These are phyloP conservation scores for Sturnus vulgaris DNA, from an alignment of 2,113 vertebrate species.

Conservation along the genomic window DNA sequence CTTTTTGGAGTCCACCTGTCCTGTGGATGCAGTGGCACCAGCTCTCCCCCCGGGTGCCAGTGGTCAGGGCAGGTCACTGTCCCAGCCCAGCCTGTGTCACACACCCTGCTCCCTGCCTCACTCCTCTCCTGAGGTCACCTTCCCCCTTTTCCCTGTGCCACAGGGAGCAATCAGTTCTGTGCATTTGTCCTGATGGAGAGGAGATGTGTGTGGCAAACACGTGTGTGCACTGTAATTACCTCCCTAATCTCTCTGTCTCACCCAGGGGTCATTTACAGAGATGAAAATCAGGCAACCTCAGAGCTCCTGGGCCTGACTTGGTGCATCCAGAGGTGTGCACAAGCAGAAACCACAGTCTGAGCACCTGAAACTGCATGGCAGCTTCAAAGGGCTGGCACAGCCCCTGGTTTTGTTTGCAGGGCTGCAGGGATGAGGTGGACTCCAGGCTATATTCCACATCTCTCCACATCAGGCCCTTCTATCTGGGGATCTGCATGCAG, in stretches of 20 bases:
- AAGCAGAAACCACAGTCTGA: not conserved
- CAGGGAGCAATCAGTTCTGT: not conserved
- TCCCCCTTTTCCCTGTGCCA: not conserved
- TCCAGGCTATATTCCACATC: not conserved
- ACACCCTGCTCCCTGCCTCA: not conserved
- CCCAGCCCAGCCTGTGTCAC: not conserved
- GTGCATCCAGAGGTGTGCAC: not conserved
- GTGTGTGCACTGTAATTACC: not conserved
- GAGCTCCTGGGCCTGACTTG: not conserved
- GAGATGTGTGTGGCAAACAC: not conserved
- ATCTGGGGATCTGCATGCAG: not conserved
- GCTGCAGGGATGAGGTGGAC: not conserved
- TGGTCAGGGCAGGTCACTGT: not conserved
- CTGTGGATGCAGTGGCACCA: not conserved
- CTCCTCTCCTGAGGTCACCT: not conserved
- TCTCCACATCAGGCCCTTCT: not conserved
- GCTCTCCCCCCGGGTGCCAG: not conserved
- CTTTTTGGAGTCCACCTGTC: not conserved
- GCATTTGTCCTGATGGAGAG: fast-evolving
- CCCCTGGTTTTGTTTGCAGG: not conserved
- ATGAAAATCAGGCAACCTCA: not conserved
- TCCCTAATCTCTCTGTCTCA: not conserved
- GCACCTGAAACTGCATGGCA: not conserved
- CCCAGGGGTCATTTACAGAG: not conserved
- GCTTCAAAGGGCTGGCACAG: constrained; percentile 27